Evolutionary conservation across 2,113 vertebrate species (phyloP), one percentile per base, ranked within the genome.

Genomic region (Phaethon lepturus): DNA sequence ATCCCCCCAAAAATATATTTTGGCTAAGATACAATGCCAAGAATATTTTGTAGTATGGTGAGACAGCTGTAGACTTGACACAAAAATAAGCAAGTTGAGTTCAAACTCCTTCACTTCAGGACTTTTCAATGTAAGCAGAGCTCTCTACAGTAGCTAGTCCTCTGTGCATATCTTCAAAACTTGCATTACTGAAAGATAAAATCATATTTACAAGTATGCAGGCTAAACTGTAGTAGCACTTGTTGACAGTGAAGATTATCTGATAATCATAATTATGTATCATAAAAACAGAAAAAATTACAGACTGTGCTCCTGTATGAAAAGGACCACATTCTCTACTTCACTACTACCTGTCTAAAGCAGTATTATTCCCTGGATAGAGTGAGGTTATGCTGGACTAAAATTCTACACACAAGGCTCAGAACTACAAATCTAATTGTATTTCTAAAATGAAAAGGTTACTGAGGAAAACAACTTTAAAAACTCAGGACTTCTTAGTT

Each of bases 391-490:
- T 22, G 24, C 24, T 63, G 52, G 38, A 59, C 20, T 81, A 64
- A 74, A 91, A 75, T 62, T 84, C 40, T 63, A 59, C 38, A 95
- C 2, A 40, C 28, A 93, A 80, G 45, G 59, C 29, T 90, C 35
- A 58, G 18, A 91, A 88, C 6, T 74, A 73, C 0, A 4, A 69
- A 86, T 62, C 33, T 45, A 79, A 53, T 15, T 47, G 24, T 40
- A 90, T 12, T 77, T 77, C 33, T 75, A 60, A 96, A 95, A 91
- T 66, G 1, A 62, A 94, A 92, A 95, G 26, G 42, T 94, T 96
- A 97, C 2, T 5, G 31, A 87, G 82, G n/a, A 96, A 52, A 80
- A 83, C 4, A 55, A 83, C 58, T 95, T 90, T 75, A 96, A 97
- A 93, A 45, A 86, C 44, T 68, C 28, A 56, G 1, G 4, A 71